phyloP scores from a whole-genome alignment of 2,888 invertebrate species.

The Trachelus stipa region DNA sequence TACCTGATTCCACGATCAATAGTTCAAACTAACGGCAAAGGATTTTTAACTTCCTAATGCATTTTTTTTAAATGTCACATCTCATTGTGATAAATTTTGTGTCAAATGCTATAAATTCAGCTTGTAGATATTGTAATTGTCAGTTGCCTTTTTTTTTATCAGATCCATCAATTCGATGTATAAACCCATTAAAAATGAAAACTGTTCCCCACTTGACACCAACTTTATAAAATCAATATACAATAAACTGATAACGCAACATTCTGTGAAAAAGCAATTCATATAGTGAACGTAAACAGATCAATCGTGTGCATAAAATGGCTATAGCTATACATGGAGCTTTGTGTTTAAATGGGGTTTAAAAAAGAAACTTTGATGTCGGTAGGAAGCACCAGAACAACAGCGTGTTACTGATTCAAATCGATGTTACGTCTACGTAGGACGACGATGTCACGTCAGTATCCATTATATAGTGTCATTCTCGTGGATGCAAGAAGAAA shows the following conservation, averaged over 20 bases:
- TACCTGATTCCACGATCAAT: not conserved
- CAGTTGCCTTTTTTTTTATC: not conserved
- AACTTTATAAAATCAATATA: not conserved
- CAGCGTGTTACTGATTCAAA: not conserved
- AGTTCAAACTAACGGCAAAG: not conserved
- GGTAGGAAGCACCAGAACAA: not conserved
- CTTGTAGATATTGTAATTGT: not conserved
- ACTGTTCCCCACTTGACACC: not conserved
- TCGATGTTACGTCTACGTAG: not conserved
- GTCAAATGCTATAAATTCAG: not conserved
- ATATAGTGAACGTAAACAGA: not conserved
- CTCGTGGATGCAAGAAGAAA: not conserved
- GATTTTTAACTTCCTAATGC: not conserved
- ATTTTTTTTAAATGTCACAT: not conserved
- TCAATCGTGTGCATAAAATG: not conserved
- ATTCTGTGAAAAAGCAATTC: not conserved
- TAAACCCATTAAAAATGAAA: not conserved
- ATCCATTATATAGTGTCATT: not conserved
- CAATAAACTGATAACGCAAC: not conserved
- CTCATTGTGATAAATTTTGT: not conserved
- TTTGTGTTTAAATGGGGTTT: not conserved
- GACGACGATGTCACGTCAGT: not conserved
- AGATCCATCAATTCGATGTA: not conserved
- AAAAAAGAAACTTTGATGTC: not conserved
- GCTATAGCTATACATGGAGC: not conserved